These are phyloP conservation scores for Aelia acuminata DNA, from an alignment of 2,888 invertebrate genomes.

Conservation along the genomic window DNA sequence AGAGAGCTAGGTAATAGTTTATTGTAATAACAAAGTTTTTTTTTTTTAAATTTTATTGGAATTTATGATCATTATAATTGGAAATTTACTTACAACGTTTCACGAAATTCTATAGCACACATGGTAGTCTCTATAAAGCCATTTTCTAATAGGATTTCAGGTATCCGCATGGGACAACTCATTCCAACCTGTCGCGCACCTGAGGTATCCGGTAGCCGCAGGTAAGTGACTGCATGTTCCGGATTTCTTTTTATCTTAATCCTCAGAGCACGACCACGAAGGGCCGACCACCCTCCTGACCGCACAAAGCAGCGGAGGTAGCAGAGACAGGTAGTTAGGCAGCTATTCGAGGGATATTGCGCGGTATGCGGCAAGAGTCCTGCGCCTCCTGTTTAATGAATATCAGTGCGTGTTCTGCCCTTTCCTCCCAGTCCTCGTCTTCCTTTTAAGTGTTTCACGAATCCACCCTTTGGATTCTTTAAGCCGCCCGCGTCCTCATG, in stretches of 20 bases:
- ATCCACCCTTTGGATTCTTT: slow-evolving; percentile 52
- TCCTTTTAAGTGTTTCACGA: slow-evolving; percentile 56
- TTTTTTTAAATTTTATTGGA: too few species aligned
- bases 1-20: too few species aligned
- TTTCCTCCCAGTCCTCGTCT: not conserved
- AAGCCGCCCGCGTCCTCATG: slow-evolving; percentile 15
- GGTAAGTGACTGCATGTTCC: slow-evolving; percentile 37
- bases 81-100: too few species aligned
- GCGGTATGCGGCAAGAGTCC: slow-evolving; percentile 19
- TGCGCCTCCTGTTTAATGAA: slow-evolving; percentile 50
- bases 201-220: not conserved
- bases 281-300: not conserved
- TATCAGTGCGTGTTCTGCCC: slow-evolving; percentile 56
- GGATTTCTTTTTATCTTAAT: slow-evolving; percentile 10
- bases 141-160: slow-evolving; percentile 9
- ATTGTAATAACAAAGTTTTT: too few species aligned
- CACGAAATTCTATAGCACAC: too few species aligned
- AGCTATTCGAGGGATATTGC: slow-evolving; percentile 32
- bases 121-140: too few species aligned
- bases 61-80: too few species aligned
- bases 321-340: not conserved
- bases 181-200: not conserved
- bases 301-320: not conserved
- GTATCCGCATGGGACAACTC: not conserved
- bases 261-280: not conserved